A percentile compares a stretch with the other conserved stretches of the same genome.
These are phyloP conservation scores for Oscheius sp. DNA, from an alignment of 2,888 invertebrate genomes.

Conservation along the genomic window DNA sequence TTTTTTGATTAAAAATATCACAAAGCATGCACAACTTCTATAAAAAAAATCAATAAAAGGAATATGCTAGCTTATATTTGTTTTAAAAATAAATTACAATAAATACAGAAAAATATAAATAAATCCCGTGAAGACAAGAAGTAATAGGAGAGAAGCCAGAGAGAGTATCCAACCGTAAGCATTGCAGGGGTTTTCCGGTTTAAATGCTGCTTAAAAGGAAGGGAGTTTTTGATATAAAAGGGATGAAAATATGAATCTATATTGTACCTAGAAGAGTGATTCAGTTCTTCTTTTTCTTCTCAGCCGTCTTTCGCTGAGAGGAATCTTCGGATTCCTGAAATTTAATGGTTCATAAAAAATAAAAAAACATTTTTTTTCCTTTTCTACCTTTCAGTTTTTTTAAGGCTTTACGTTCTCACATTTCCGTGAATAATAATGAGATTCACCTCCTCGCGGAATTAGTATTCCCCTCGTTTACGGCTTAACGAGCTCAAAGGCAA, in stretches of 20 bases:
- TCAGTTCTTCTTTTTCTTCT: slow-evolving; percentile 26
- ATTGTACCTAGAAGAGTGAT: background rate
- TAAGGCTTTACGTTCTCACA: too few species aligned
- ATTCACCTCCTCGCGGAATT: background rate
- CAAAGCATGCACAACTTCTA: too few species aligned
- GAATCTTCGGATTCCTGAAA: slow-evolving; percentile 28
- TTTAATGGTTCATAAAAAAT: background rate
- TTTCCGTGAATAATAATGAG: background rate
- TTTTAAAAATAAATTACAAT: background rate
- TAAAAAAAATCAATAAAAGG: background rate
- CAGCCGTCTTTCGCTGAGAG: background rate
- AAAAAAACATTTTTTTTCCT: too few species aligned
- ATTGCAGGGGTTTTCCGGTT: background rate
- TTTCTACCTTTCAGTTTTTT: too few species aligned
- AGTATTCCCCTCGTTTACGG: background rate
- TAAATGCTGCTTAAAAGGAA: background rate
- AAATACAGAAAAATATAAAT: background rate
- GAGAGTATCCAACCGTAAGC: background rate
- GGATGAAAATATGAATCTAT: background rate
- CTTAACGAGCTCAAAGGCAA: background rate
- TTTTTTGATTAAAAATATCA: too few species aligned
- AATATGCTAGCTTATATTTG: background rate
- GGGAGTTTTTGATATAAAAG: background rate
- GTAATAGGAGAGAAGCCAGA: background rate
- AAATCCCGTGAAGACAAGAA: slow-evolving; percentile 6